A percentile compares a stretch with the other conserved stretches of the same genome.
Conservation (phyloP, 2,113 vertebrate genomes). For the Pangasianodon gigas region DNA sequence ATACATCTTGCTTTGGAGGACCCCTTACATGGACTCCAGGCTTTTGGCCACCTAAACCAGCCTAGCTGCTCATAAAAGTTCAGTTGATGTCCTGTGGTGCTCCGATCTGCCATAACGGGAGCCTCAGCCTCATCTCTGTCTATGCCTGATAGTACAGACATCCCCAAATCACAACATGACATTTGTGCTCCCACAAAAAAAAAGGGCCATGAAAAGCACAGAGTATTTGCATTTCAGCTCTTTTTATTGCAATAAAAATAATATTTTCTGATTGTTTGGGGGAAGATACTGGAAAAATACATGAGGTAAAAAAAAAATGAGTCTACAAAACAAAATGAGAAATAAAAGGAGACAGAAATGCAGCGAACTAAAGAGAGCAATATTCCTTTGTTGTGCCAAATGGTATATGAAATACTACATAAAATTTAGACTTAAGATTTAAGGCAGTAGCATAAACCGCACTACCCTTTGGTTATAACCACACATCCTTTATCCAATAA, state of each 20-base stretch:
- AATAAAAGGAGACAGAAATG: constrained; percentile 40
- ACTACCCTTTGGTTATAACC: constrained; percentile 27
- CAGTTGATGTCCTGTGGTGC: constrained; percentile 63
- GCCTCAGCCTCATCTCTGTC: constrained; percentile 75
- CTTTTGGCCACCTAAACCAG: constrained; percentile 33
- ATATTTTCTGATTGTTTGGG: constrained; percentile 55
- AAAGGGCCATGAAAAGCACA: constrained; percentile 61
- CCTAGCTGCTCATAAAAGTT: constrained; percentile 39
- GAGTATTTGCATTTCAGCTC: constrained; percentile 55
- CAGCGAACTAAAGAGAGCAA: constrained; percentile 65
- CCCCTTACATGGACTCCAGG: constrained; percentile 20
- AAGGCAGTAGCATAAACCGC: constrained; percentile 31
- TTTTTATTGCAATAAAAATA: constrained; percentile 62
- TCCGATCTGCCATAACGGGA: constrained; percentile 65
- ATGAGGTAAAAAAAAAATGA: constrained; percentile 59
- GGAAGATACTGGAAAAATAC: constrained; percentile 67
- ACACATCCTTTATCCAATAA: constrained; percentile 5
- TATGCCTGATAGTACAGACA: constrained; percentile 80
- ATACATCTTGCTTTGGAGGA: background rate
- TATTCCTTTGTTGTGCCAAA: constrained; percentile 55
- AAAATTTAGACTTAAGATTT: background rate
- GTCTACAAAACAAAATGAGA: constrained; percentile 61
- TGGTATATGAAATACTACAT: constrained; percentile 64
- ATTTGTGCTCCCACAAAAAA: constrained; percentile 73
- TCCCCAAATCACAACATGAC: constrained; percentile 71